These are phyloP conservation scores for Osmoderma eremita DNA, from an alignment of 2,888 invertebrate genomes.

Conservation along the genomic window DNA sequence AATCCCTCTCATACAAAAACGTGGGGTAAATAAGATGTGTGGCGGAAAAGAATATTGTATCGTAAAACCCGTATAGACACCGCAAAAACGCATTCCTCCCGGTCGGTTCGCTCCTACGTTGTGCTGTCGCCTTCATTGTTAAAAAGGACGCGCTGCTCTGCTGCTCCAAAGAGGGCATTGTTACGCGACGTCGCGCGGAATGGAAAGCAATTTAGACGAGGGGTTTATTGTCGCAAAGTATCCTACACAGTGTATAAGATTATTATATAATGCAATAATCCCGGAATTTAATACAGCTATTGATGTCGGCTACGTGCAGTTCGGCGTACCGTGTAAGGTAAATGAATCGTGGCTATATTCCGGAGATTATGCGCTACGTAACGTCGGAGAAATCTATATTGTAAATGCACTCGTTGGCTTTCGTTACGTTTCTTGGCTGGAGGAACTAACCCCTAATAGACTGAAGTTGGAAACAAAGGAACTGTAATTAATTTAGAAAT, in stretches of 20 bases:
- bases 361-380: constrained; percentile 30
- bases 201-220: constrained; percentile 28
- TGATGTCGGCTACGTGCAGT: constrained; percentile 40
- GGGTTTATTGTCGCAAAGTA: constrained; percentile 35
- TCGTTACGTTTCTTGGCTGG: constrained; percentile 11
- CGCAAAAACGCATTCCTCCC: constrained; percentile 11
- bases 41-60: constrained; percentile 7
- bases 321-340: constrained; percentile 35
- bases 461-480: background rate
- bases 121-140: background rate
- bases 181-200: constrained; percentile 19
- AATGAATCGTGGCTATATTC: constrained; percentile 36
- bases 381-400: constrained; percentile 21
- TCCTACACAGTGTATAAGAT: constrained; percentile 36
- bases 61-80: constrained; percentile 32
- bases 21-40: constrained; percentile 19
- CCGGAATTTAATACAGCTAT: constrained; percentile 40
- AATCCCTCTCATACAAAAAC: no score
- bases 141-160: background rate
- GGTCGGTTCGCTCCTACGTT: constrained; percentile 1
- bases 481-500: no score
- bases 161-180: constrained; percentile 25
- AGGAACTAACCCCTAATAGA: background rate
- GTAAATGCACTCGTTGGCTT: constrained; percentile 13
- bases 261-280: constrained; percentile 42